Percentiles rank a stretch among this genome's conserved stretches.
Conservation (phyloP, 2,888 invertebrate species). For the Drosophila rubida region DNA sequence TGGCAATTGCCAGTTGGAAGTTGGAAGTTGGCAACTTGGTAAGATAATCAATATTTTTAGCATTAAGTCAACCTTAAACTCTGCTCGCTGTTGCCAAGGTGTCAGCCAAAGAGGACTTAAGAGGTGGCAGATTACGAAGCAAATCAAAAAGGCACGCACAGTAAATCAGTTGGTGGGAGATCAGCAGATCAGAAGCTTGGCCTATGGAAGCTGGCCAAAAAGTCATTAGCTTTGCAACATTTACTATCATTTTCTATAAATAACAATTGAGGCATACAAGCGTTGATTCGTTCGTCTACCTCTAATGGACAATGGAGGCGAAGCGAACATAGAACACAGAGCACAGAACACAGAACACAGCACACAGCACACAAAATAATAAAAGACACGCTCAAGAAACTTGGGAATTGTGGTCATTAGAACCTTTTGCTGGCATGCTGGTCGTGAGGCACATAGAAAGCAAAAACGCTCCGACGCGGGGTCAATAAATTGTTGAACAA, state of each 20-base stretch:
- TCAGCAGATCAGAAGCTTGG: conserved; percentile 41
- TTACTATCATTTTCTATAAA: conserved; percentile 79
- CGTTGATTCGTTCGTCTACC: conserved; percentile 39
- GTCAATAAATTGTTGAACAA: conserved; percentile 76
- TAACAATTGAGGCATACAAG: conserved; percentile 75
- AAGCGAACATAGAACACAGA: conserved; percentile 1
- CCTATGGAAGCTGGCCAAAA: conserved; percentile 43
- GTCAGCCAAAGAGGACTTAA: conserved; percentile 9
- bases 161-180: conserved; percentile 58
- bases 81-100: conserved; percentile 9
- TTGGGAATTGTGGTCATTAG: conserved; percentile 66
- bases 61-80: conserved; percentile 68
- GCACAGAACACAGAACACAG: neutral
- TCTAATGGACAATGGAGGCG: conserved; percentile 45
- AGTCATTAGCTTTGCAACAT: conserved; percentile 75
- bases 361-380: conserved; percentile 8
- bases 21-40: conserved; percentile 19
- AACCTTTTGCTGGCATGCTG: conserved; percentile 43
- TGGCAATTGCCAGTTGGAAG: neutral
- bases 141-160: conserved; percentile 64
- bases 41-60: conserved; percentile 74
- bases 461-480: conserved; percentile 65
- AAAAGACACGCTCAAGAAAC: conserved; percentile 46
- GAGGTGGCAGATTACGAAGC: conserved; percentile 31
- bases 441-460: conserved; percentile 61